Conservation (phyloP, 2,113 vertebrate genomes). For the Corynorhinus townsendii region DNA sequence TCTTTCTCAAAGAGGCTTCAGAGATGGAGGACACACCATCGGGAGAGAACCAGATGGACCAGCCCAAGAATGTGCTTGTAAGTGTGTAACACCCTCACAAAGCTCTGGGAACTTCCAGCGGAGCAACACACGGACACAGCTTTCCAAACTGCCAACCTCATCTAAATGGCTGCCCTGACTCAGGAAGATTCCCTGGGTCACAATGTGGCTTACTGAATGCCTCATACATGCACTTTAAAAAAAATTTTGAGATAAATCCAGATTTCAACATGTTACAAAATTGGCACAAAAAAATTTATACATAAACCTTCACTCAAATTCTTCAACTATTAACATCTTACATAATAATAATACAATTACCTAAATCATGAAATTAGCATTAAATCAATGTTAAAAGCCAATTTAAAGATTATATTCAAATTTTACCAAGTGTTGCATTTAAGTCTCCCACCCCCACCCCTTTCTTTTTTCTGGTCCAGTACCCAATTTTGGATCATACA, state of each 20-base stretch:
- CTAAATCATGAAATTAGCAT: background rate
- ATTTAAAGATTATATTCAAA: background rate
- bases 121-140: background rate
- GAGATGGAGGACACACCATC: background rate
- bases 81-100: background rate
- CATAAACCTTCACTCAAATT: background rate
- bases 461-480: background rate
- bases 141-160: background rate
- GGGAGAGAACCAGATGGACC: background rate
- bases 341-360: background rate
- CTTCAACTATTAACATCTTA: background rate
- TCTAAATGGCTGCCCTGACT: background rate
- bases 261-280: constrained; percentile 13
- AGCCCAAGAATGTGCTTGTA: background rate
- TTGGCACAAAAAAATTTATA: background rate
- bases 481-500: background rate
- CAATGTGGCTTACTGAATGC: background rate
- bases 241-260: background rate
- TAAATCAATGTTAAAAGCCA: background rate
- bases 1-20: background rate
- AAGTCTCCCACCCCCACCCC: fast-evolving
- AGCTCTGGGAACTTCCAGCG: background rate
- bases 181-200: background rate
- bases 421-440: background rate
- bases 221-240: background rate